Evolutionary conservation across 2,888 invertebrate genomes (phyloP).

Genomic region (Pseudanteris insignis): DNA sequence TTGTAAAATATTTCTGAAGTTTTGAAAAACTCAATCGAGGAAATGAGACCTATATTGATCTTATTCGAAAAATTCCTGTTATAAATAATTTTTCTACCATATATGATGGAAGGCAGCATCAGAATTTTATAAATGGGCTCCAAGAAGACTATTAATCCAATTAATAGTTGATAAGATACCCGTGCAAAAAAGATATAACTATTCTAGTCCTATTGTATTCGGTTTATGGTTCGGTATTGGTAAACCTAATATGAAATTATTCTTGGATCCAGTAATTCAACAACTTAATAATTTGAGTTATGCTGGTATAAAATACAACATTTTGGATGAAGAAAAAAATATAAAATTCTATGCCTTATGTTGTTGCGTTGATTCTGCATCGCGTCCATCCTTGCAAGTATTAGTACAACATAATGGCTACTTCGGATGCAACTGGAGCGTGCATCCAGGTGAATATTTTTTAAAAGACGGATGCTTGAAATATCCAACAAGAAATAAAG

Average conservation of each 20-base stretch:
- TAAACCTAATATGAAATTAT: conserved; percentile 14
- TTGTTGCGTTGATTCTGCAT: conserved; percentile 26
- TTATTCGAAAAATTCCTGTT: too few relatives aligned
- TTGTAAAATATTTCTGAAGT: too few relatives aligned
- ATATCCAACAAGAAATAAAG: conserved; percentile 6
- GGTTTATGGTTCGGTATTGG: conserved; percentile 31
- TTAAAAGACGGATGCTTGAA: conserved; percentile 1
- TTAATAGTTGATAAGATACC: conserved; percentile 41
- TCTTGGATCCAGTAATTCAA: conserved; percentile 11
- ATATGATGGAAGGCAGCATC: too few relatives aligned
- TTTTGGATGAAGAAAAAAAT: conserved; percentile 12
- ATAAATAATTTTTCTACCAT: too few relatives aligned
- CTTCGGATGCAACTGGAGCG: conserved; percentile 40
- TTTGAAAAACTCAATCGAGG: too few relatives aligned
- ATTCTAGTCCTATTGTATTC: neutral
- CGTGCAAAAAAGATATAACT: conserved; percentile 4
- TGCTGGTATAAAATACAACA: conserved; percentile 14
- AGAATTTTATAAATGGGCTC: too few relatives aligned
- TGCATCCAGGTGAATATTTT: conserved; percentile 25
- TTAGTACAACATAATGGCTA: conserved; percentile 28
- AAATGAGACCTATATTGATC: too few relatives aligned
- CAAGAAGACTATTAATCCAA: too few relatives aligned
- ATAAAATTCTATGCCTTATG: conserved; percentile 3
- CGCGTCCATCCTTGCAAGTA: conserved; percentile 19
- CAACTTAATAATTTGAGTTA: conserved; percentile 21